phyloP scores from a whole-genome alignment of 2,113 vertebrate genomes.

The Theristicus caerulescens region DNA sequence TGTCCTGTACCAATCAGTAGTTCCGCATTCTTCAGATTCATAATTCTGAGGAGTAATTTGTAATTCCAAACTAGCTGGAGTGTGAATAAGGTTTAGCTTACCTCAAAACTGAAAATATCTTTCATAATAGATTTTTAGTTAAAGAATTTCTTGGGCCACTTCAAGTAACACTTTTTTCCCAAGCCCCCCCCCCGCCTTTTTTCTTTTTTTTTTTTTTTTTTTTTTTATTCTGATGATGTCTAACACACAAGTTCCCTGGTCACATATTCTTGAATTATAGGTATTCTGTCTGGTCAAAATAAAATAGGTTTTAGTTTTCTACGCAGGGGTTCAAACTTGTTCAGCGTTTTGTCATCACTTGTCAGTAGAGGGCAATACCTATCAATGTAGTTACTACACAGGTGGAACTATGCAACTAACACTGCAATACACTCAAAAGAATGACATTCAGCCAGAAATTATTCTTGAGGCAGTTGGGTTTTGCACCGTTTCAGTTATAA shows the following conservation, averaged over 20 bases:
- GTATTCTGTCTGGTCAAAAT: neutral
- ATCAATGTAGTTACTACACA: neutral
- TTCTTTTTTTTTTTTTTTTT: no score
- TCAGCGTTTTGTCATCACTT: fast-evolving
- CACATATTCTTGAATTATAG: neutral
- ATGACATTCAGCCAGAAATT: neutral
- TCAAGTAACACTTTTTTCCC: neutral
- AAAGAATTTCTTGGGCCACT: neutral
- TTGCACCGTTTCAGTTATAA: neutral
- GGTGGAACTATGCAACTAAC: neutral
- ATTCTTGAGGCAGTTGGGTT: neutral
- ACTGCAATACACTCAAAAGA: neutral
- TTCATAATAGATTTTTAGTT: neutral
- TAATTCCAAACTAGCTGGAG: neutral
- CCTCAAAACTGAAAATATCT: neutral
- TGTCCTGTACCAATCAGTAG: neutral
- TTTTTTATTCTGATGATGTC: neutral
- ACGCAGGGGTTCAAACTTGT: neutral
- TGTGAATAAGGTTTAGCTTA: neutral
- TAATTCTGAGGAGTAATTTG: neutral
- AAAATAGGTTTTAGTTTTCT: neutral
- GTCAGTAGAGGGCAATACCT: neutral
- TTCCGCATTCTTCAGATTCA: neutral
- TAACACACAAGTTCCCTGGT: neutral
- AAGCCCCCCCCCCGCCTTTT: fast-evolving